These are phyloP conservation scores for Neocrepidodera transversa DNA, from an alignment of 2,888 invertebrate genomes.

Conservation along the genomic window DNA sequence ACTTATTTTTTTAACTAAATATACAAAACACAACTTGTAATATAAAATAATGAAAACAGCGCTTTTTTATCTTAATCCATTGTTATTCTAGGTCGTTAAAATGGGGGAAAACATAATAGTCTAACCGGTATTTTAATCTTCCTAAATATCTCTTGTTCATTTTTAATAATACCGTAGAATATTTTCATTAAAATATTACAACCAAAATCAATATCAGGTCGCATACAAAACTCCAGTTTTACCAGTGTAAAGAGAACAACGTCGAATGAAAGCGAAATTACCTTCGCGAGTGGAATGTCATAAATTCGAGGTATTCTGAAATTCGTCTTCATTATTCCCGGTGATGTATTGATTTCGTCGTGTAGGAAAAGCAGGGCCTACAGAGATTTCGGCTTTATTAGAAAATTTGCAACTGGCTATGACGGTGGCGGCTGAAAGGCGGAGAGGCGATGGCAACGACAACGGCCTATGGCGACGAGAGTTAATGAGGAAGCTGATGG, in stretches of 20 bases:
- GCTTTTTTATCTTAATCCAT: too few species aligned
- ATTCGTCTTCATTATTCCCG: constrained; percentile 49
- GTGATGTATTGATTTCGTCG: constrained; percentile 48
- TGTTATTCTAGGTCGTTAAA: too few species aligned
- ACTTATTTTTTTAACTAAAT: too few species aligned
- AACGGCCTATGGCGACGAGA: background rate
- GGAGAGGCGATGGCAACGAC: constrained; percentile 9
- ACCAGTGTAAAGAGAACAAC: background rate
- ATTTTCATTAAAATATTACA: too few species aligned
- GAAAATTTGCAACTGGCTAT: constrained; percentile 42
- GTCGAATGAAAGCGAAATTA: constrained; percentile 38
- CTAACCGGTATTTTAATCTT: too few species aligned
- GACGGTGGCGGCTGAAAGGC: constrained; percentile 25
- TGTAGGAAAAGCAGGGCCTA: constrained; percentile 33
- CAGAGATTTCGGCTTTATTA: constrained; percentile 46
- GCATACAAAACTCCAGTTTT: background rate
- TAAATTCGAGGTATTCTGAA: constrained; percentile 48
- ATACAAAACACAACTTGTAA: too few species aligned
- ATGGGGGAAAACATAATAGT: too few species aligned
- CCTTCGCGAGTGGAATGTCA: constrained; percentile 45
- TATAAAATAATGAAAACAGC: too few species aligned
- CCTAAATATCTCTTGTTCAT: too few species aligned
- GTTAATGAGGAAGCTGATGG: constrained; percentile 23
- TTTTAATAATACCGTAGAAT: too few species aligned
- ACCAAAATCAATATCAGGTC: too few species aligned